A percentile compares a stretch with the other conserved stretches of the same genome.
These are phyloP conservation scores for Trachelus stipa DNA, from an alignment of 2,888 invertebrate species.

Conservation along the genomic window DNA sequence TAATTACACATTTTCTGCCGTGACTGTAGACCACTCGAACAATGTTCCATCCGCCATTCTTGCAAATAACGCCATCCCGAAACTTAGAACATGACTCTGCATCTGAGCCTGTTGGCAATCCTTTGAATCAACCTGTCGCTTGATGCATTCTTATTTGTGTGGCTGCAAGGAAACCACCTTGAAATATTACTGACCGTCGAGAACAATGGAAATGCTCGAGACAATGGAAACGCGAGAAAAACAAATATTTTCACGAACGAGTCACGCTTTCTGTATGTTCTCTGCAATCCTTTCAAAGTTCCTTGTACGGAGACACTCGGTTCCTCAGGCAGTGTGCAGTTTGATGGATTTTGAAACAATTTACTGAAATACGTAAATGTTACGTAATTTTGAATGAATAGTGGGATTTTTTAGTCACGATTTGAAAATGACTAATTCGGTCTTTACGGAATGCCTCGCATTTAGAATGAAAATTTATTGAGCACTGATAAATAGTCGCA, in stretches of 20 bases:
- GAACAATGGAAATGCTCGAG: background rate
- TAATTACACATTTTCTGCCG: slow-evolving; percentile 44
- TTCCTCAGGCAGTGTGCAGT: background rate
- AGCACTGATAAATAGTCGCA: background rate
- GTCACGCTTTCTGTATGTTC: background rate
- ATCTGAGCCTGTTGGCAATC: background rate
- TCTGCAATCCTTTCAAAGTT: background rate
- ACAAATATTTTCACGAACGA: background rate
- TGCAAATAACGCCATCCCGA: background rate
- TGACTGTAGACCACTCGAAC: background rate
- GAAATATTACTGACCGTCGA: background rate
- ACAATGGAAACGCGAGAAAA: background rate
- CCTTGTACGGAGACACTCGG: background rate
- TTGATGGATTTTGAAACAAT: background rate
- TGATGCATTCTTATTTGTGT: background rate
- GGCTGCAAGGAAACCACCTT: background rate
- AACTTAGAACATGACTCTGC: background rate
- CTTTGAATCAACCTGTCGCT: background rate
- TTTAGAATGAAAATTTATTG: background rate
- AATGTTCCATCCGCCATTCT: background rate
- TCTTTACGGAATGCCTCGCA: background rate
- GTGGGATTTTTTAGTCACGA: too few relatives aligned
- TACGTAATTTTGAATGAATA: too few relatives aligned
- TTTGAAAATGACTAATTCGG: background rate
- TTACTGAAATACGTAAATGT: background rate